A percentile compares a stretch with the other conserved stretches of the same genome.
phyloP scores from a whole-genome alignment of 2,797 vertebrate genomes.

The Hippocampus kuda region DNA sequence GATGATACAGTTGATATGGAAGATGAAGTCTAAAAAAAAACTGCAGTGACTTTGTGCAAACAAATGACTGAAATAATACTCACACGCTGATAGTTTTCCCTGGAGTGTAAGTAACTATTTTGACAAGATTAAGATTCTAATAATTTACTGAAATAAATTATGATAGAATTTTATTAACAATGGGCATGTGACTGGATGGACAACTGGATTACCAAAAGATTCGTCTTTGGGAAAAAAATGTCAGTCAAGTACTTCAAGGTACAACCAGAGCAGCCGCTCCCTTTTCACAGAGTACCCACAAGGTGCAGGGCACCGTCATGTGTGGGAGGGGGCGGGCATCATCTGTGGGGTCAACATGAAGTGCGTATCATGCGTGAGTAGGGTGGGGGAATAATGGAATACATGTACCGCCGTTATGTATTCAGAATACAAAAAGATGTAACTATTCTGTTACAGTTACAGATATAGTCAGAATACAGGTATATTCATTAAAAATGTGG shows the following conservation, averaged over 20 bases:
- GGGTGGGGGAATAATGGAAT: too few relatives aligned
- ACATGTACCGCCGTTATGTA: too few relatives aligned
- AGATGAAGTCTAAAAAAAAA: constrained; percentile 1
- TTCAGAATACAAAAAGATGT: too few relatives aligned
- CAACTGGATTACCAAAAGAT: background rate
- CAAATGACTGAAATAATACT: background rate
- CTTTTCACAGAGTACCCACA: too few relatives aligned
- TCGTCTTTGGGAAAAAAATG: background rate
- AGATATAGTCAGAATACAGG: too few relatives aligned
- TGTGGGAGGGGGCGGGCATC: too few relatives aligned
- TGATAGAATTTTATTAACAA: background rate
- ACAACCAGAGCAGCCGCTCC: background rate
- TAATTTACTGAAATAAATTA: background rate
- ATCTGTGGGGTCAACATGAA: too few relatives aligned
- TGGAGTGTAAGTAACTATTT: background rate
- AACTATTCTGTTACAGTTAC: too few relatives aligned
- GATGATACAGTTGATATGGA: constrained; percentile 3
- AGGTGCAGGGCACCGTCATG: too few relatives aligned
- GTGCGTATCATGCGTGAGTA: too few relatives aligned
- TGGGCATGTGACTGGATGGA: background rate
- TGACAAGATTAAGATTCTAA: background rate
- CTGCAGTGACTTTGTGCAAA: background rate
- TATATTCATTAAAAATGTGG: too few relatives aligned
- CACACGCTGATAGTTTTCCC: background rate
- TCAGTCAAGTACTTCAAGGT: background rate